Percentiles rank a stretch among this genome's conserved stretches.
phyloP scores from a whole-genome alignment of 2,797 vertebrate genomes.

The Borostomias antarcticus region DNA sequence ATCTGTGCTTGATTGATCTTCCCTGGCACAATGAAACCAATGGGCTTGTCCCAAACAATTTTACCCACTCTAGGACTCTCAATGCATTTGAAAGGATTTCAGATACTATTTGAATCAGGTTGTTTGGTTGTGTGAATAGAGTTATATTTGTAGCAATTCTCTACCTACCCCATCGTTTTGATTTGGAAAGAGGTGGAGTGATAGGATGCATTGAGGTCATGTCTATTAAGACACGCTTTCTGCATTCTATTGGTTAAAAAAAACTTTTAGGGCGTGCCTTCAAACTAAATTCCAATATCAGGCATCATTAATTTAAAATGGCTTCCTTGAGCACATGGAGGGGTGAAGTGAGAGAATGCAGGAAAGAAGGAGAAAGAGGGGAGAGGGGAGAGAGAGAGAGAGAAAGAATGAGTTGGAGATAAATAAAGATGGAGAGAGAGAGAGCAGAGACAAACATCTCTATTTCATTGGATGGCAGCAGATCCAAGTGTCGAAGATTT shows the following conservation, averaged over 20 bases:
- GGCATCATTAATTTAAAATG: constrained; percentile 59
- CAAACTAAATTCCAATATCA: constrained; percentile 46
- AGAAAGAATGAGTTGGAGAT: constrained; percentile 9
- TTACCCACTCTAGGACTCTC: too few relatives aligned
- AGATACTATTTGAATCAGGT: too few relatives aligned
- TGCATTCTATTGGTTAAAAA: background rate
- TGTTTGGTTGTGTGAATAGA: background rate
- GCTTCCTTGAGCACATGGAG: constrained; percentile 27
- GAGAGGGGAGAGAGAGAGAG: constrained; percentile 5
- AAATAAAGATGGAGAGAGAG: constrained; percentile 7
- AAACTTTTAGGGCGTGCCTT: constrained; percentile 18
- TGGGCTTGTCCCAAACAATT: too few relatives aligned
- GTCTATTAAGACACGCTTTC: background rate
- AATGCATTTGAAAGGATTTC: too few relatives aligned
- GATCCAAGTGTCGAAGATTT: constrained; percentile 50
- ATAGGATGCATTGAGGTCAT: constrained; percentile 13
- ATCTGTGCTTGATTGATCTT: background rate
- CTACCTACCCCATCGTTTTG: constrained; percentile 9
- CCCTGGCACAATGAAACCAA: background rate
- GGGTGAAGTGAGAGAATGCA: constrained; percentile 11
- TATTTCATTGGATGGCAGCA: constrained; percentile 43
- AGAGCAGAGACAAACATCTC: constrained; percentile 24
- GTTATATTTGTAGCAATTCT: constrained; percentile 21
- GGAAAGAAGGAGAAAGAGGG: background rate
- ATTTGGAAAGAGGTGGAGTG: constrained; percentile 13